These are phyloP conservation scores for Pelodiscus sinensis DNA, from an alignment of 2,113 vertebrate genomes.

Conservation along the genomic window DNA sequence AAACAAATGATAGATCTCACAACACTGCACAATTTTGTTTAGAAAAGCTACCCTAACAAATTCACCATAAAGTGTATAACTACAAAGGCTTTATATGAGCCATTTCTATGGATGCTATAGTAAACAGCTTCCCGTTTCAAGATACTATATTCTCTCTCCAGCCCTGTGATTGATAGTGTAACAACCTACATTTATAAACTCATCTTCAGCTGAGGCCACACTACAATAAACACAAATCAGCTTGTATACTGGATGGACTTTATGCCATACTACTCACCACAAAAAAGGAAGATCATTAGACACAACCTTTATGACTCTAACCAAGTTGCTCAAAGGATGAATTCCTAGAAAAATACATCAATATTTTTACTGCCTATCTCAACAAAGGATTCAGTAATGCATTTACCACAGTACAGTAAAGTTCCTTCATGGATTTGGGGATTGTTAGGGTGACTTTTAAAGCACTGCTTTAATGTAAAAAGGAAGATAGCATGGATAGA, in stretches of 20 bases:
- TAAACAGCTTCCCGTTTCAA: not conserved
- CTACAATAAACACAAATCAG: not conserved
- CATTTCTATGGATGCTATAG: not conserved
- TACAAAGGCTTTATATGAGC: not conserved
- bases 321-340: not conserved
- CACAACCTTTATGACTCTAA: not conserved
- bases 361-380: not conserved
- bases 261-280: not conserved
- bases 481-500: conserved; percentile 15
- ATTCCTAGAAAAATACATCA: not conserved
- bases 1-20: not conserved
- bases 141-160: not conserved
- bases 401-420: not conserved
- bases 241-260: not conserved
- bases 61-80: not conserved
- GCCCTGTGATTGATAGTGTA: not conserved
- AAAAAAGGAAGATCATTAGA: not conserved
- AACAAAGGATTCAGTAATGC: conserved; percentile 1
- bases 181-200: not conserved
- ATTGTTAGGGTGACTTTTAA: not conserved
- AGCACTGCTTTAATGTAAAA: conserved; percentile 41
- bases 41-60: not conserved
- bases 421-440: conserved; percentile 3
- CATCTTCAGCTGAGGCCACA: not conserved
- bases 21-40: not conserved